Conservation (phyloP, 2,113 vertebrate genomes). For the Ctenodactylus gundi region DNA sequence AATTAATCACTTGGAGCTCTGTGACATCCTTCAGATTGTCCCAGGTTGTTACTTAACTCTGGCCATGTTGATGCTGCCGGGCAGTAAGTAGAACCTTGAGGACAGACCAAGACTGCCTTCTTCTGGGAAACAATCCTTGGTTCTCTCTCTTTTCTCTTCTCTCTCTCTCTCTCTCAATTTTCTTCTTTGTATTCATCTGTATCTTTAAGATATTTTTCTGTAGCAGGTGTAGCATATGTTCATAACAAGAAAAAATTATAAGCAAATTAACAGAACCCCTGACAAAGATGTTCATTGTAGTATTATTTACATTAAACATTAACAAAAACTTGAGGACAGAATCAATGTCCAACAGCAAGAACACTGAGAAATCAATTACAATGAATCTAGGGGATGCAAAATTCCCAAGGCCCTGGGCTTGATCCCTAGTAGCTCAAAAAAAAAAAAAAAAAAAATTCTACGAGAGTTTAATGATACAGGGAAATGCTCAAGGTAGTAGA, state of each 20-base stretch:
- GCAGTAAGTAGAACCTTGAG: background rate
- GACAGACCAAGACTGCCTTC: background rate
- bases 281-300: slow-evolving; percentile 10
- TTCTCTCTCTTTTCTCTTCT: too few relatives aligned
- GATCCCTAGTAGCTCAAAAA: too few relatives aligned
- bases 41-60: slow-evolving; percentile 36
- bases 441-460: too few relatives aligned
- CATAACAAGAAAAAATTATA: slow-evolving; percentile 18
- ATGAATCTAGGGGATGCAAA: background rate
- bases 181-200: background rate
- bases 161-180: background rate
- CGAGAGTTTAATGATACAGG: background rate
- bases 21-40: slow-evolving; percentile 16
- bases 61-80: slow-evolving; percentile 6
- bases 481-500: background rate
- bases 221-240: background rate
- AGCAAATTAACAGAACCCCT: background rate
- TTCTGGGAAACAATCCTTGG: background rate
- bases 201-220: background rate
- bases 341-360: background rate
- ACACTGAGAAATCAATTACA: background rate
- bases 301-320: slow-evolving; percentile 6
- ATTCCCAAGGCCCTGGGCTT: background rate
- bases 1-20: slow-evolving; percentile 44
- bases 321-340: background rate